Conservation (phyloP, 92 coral and sea anemone species). For the Umimayanthus kanabou region DNA sequence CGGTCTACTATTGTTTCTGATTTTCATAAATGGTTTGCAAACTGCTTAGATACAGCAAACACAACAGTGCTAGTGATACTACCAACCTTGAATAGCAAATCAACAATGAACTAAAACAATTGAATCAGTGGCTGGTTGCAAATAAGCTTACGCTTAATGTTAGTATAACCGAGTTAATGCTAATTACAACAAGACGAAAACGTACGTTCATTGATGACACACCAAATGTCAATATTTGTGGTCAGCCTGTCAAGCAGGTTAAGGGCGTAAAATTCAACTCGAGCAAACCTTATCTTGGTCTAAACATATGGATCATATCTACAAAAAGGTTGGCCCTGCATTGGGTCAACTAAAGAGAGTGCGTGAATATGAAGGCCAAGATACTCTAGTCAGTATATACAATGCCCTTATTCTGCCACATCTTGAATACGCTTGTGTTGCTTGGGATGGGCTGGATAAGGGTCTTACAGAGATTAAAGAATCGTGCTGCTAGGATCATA, state of each 20-base stretch:
- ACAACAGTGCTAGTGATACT: conserved; percentile 20
- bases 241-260: background rate
- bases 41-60: background rate
- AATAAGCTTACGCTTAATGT: conserved; percentile 25
- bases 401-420: too few species aligned
- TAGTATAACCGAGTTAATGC: conserved; percentile 32
- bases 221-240: too few species aligned
- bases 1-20: background rate
- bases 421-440: too few species aligned
- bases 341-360: too few species aligned
- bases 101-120: conserved; percentile 6
- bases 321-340: conserved; percentile 9
- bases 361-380: conserved; percentile 2
- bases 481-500: too few species aligned
- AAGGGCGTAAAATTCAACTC: background rate
- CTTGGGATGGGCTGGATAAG: too few species aligned
- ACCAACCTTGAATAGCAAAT: conserved; percentile 3
- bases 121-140: conserved; percentile 32
- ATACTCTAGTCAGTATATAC: too few species aligned
- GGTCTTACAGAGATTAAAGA: background rate
- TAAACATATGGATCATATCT: conserved; percentile 5
- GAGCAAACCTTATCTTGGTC: conserved; percentile 5
- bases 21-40: conserved; percentile 3
- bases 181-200: background rate
- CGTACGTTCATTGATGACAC: too few species aligned